phyloP scores from a whole-genome alignment of 2,888 invertebrate species.

The Nebria salina region DNA sequence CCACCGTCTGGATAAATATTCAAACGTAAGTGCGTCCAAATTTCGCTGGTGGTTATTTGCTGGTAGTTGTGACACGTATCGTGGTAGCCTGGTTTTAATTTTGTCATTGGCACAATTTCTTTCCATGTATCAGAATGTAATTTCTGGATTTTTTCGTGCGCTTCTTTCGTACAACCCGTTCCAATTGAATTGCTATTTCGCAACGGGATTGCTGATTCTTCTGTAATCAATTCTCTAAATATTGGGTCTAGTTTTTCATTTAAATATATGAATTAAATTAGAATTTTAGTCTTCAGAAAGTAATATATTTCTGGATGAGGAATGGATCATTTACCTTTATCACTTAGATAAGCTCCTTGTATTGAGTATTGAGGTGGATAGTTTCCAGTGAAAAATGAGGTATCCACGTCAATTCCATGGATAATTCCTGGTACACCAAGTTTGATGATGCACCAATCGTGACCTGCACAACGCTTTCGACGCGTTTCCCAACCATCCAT shows the following conservation, averaged over 20 bases:
- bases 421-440: conserved; percentile 67
- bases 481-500: conserved; percentile 78
- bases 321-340: conserved; percentile 61
- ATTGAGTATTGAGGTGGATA: conserved; percentile 71
- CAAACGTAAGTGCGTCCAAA: conserved; percentile 69
- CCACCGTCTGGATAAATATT: conserved; percentile 75
- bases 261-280: not conserved
- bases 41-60: conserved; percentile 64
- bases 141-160: conserved; percentile 62
- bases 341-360: conserved; percentile 67
- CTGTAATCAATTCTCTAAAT: conserved; percentile 54
- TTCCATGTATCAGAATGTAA: conserved; percentile 68
- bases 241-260: not conserved
- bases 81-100: conserved; percentile 67
- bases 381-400: conserved; percentile 73
- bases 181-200: conserved; percentile 64
- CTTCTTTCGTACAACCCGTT: conserved; percentile 63
- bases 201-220: conserved; percentile 63
- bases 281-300: not conserved
- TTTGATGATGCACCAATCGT: conserved; percentile 72
- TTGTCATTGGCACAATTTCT: conserved; percentile 67
- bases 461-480: conserved; percentile 68
- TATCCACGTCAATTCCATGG: conserved; percentile 68
- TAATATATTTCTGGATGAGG: too few relatives aligned
- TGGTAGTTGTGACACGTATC: conserved; percentile 70